These are phyloP conservation scores for Lysiphlebus fabarum DNA, from an alignment of 1,140 invertebrate species.

Conservation along the genomic window DNA sequence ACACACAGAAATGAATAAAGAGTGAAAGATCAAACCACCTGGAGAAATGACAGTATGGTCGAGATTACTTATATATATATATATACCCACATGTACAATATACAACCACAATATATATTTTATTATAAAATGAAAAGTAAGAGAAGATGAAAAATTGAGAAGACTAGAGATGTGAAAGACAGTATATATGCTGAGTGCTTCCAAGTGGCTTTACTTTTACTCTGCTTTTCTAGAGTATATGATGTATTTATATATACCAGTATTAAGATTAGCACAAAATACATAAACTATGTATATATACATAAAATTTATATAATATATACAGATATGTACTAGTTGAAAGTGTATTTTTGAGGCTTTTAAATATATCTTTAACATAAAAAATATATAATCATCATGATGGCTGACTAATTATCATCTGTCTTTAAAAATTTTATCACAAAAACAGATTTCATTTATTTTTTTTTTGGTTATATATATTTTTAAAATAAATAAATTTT, in stretches of 20 bases:
- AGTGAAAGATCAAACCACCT: constrained; percentile 35
- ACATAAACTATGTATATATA: constrained; percentile 16
- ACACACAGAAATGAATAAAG: constrained; percentile 16
- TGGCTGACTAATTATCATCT: no score
- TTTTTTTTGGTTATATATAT: no score
- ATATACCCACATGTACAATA: constrained; percentile 28
- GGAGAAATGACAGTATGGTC: constrained; percentile 19
- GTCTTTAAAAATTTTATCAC: no score
- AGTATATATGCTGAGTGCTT: constrained; percentile 29
- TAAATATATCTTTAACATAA: no score
- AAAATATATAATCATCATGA: no score
- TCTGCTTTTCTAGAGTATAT: constrained; percentile 18
- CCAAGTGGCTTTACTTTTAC: constrained; percentile 27
- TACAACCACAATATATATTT: constrained; percentile 16
- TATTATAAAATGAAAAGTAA: constrained; percentile 19
- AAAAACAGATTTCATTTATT: no score
- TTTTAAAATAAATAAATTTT: no score
- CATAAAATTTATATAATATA: no score
- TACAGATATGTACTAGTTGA: no score
- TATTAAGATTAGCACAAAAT: constrained; percentile 41
- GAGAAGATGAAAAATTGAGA: constrained; percentile 16
- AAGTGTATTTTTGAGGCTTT: no score
- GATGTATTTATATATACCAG: constrained; percentile 21
- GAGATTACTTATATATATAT: constrained; percentile 14
- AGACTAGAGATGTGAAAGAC: constrained; percentile 14